Conservation (phyloP, 1,140 invertebrate species). For the Cotesia glomerata region DNA sequence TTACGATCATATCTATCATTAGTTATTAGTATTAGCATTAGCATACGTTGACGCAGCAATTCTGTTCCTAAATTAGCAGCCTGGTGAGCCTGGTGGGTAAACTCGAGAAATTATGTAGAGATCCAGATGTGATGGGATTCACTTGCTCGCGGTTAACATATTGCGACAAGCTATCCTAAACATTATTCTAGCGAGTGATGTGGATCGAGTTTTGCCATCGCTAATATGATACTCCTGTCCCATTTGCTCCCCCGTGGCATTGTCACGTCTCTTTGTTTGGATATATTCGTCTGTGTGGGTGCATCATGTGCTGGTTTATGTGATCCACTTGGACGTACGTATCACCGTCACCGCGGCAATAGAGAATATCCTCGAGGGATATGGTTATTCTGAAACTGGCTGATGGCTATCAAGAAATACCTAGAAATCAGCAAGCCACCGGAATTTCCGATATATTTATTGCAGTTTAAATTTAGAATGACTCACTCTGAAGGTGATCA, state of each 20-base stretch:
- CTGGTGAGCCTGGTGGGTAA: not conserved
- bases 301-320: not conserved
- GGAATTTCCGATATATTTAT: too few species aligned
- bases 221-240: not conserved
- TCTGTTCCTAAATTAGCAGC: too few species aligned
- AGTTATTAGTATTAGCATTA: not conserved
- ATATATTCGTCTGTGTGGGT: not conserved
- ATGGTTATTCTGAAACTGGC: not conserved
- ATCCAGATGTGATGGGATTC: slow-evolving; percentile 11
- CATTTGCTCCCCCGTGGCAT: not conserved
- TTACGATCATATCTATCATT: too few species aligned
- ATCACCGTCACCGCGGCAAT: not conserved
- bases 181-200: slow-evolving; percentile 33
- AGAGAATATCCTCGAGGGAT: not conserved
- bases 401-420: not conserved
- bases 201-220: slow-evolving; percentile 9
- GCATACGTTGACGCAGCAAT: not conserved
- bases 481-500: too few species aligned
- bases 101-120: not conserved
- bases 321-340: slow-evolving; percentile 6
- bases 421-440: too few species aligned
- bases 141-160: slow-evolving; percentile 34
- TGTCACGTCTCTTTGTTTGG: not conserved
- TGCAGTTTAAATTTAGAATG: too few species aligned
- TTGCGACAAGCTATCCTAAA: slow-evolving; percentile 42